Conservation (phyloP, 2,888 invertebrate species). For the Lepidonotus clava region DNA sequence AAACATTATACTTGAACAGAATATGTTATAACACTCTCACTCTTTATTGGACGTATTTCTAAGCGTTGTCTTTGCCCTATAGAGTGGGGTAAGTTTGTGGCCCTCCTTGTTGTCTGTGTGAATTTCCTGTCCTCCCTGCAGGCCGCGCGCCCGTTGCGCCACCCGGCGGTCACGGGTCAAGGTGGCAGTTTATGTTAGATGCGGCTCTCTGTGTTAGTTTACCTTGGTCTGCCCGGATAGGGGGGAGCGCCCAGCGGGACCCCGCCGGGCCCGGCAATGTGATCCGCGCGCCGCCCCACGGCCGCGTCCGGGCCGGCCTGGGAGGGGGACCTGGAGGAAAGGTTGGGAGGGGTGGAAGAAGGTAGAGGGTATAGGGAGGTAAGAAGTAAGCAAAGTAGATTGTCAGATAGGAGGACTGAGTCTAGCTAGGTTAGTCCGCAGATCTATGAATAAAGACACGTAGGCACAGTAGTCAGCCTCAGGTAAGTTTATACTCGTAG, state of each 20-base stretch:
- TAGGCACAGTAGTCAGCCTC: too few species aligned
- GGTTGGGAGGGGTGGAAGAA: not conserved
- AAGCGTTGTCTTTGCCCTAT: too few species aligned
- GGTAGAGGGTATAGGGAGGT: not conserved
- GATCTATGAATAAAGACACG: too few species aligned
- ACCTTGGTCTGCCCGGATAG: not conserved
- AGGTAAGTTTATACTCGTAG: too few species aligned
- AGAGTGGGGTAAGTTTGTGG: too few species aligned
- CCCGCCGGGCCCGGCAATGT: not conserved
- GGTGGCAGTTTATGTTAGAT: constrained; percentile 28
- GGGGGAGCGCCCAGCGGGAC: constrained; percentile 22
- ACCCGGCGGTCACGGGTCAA: not conserved
- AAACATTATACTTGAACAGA: too few species aligned
- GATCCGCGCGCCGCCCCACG: not conserved
- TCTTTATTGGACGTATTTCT: too few species aligned
- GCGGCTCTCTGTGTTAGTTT: constrained; percentile 25
- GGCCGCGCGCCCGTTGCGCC: not conserved
- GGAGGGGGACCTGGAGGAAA: not conserved
- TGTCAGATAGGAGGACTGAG: too few species aligned
- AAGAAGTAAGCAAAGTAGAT: too few species aligned
- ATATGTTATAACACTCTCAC: too few species aligned
- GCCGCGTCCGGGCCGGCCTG: not conserved
- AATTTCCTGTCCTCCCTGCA: not conserved
- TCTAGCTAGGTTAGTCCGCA: too few species aligned
- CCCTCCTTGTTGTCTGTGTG: too few species aligned